Conservation (phyloP, 1,140 invertebrate genomes). For the Cotesia vestalis region DNA sequence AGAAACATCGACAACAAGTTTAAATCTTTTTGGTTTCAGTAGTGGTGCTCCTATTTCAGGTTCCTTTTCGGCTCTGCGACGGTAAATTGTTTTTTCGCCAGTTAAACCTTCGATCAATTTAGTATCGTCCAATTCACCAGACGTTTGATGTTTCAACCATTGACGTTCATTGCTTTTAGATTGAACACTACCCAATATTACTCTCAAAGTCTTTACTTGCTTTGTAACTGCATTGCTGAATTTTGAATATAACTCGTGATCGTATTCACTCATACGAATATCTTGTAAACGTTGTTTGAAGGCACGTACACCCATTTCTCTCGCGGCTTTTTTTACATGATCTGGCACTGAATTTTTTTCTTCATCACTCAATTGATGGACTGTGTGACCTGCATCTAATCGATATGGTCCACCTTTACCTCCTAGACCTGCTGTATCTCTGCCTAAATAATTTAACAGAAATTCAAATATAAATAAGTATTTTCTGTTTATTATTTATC, state of each 20-base stretch:
- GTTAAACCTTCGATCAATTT: conserved; percentile 95
- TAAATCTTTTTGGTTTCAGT: conserved; percentile 88
- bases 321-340: conserved; percentile 85
- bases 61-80: conserved; percentile 80
- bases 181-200: conserved; percentile 78
- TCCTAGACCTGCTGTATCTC: conserved; percentile 93
- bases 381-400: conserved; percentile 91
- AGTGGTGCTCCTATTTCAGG: conserved; percentile 86
- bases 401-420: conserved; percentile 92
- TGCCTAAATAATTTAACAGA: conserved; percentile 50
- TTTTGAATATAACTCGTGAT: conserved; percentile 86
- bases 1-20: conserved; percentile 90
- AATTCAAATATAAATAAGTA: no score
- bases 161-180: conserved; percentile 93
- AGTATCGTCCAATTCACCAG: conserved; percentile 93
- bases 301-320: conserved; percentile 91
- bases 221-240: conserved; percentile 81
- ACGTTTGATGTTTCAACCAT: conserved; percentile 91
- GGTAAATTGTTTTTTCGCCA: conserved; percentile 92
- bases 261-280: conserved; percentile 95
- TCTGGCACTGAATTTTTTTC: conserved; percentile 93
- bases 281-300: conserved; percentile 89
- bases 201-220: conserved; percentile 75
- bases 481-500: no score
- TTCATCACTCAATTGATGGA: conserved; percentile 85